Evolutionary conservation across 2,797 vertebrate genomes (phyloP), one percentile per base, ranked within the genome.

Genomic region (Manis pentadactyla): DNA sequence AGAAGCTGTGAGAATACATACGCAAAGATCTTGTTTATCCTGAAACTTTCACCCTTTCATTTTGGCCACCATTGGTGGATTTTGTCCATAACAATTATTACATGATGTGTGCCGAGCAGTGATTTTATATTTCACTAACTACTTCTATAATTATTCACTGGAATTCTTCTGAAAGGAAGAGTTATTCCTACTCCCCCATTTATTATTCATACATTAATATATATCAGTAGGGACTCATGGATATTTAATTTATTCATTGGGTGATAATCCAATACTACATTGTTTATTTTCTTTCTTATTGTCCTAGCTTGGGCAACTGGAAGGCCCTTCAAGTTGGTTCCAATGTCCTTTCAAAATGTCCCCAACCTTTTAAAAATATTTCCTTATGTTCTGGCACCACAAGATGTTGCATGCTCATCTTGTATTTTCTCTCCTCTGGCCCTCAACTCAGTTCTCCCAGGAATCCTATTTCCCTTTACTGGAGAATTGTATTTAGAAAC

Each of bases 131-230:
- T 75, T 90, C 66, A 93, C 21, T 83, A 61, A 87, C 17, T 77
- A 23, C 57, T 82, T 66, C 53, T 51, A 42, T 49, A 84, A 73
- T 42, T 79, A 90, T 87, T 82, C 63, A 55, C 4, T 61, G n/a
- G n/a, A 94, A 51, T 83, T 90, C 31, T 69, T 77, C 59, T 61
- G 31, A 90, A 85, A 87, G 29, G 39, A 86, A 81, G n/a, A 95
- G 37, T 55, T 53, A 29, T 31, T 29, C 46, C 21, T 53, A 82
- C n/a, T 69, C 61, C 0, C 15, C 23, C 4, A 51, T 59, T 63
- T 89, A 90, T 42, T 71, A 42, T 46, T 42, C 9, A 59, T 34
- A 42, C 69, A 68, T 77, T 95, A 77, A 18, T 19, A 88, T 42
- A 37, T 29, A 75, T 75, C 64, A 59, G 7, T 66, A 39, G 1